Evolutionary conservation across 1,140 invertebrate genomes (phyloP).

Genomic region (Zaprionus kolodkinae): DNA sequence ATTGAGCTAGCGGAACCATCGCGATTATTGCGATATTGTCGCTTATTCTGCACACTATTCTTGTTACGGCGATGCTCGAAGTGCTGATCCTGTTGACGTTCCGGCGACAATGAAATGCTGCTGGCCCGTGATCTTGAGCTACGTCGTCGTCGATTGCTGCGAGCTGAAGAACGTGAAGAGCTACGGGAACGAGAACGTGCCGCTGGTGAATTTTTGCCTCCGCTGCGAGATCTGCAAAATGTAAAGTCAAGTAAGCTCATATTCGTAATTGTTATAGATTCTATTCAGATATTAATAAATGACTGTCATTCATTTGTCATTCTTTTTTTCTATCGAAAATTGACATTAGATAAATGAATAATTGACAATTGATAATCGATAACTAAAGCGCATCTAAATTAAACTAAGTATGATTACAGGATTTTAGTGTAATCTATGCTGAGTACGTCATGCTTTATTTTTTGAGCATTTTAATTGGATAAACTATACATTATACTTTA

Average conservation of each 20-base stretch:
- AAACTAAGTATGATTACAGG: background rate
- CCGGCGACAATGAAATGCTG: conserved; percentile 45
- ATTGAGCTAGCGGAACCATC: conserved; percentile 89
- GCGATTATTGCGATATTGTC: conserved; percentile 94
- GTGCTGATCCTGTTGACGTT: conserved; percentile 85
- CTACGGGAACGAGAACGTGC: conserved; percentile 63
- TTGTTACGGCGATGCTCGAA: conserved; percentile 91
- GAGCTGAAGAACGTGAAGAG: conserved; percentile 59
- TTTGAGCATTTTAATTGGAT: background rate
- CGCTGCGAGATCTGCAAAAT: conserved; percentile 44
- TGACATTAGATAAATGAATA: background rate
- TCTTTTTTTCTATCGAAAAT: conserved; percentile 11
- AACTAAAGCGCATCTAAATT: no score
- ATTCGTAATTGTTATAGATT: background rate
- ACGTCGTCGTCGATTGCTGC: conserved; percentile 46
- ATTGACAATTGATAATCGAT: background rate
- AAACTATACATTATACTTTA: background rate
- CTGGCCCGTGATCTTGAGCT: conserved; percentile 35
- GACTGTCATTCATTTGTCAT: conserved; percentile 2
- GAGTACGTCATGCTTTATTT: background rate
- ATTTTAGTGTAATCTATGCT: background rate
- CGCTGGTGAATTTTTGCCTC: conserved; percentile 36
- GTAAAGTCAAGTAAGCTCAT: background rate
- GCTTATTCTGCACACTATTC: conserved; percentile 91
- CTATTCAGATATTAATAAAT: background rate